phyloP scores from a whole-genome alignment of 2,797 vertebrate genomes.

The Labeo calbasu region DNA sequence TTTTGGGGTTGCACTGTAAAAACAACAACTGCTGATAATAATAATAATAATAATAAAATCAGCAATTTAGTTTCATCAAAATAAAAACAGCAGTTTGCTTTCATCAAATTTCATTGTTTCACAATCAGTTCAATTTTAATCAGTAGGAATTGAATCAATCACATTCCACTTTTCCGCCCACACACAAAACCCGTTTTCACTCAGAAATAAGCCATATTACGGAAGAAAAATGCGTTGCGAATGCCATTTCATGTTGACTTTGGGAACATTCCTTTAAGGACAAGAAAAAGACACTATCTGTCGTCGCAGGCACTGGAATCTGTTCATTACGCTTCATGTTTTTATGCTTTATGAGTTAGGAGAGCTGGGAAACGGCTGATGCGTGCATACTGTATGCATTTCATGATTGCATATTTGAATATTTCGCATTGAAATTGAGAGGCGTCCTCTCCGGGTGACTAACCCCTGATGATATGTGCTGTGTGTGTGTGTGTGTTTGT shows the following conservation, averaged over 20 bases:
- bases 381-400: background rate
- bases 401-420: conserved; percentile 16
- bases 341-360: background rate
- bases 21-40: too few relatives aligned
- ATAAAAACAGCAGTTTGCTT: too few relatives aligned
- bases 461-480: conserved; percentile 19
- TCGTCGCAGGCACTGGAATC: background rate
- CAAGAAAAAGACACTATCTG: background rate
- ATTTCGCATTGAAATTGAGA: conserved; percentile 12
- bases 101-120: too few relatives aligned
- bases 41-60: too few relatives aligned
- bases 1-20: too few relatives aligned
- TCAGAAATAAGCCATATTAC: background rate
- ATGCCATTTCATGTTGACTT: background rate
- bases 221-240: background rate
- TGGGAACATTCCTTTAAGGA: background rate
- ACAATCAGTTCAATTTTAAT: too few relatives aligned
- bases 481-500: background rate
- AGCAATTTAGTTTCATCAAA: too few relatives aligned
- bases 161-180: too few relatives aligned
- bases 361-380: background rate
- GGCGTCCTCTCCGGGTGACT: conserved; percentile 36
- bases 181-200: background rate
- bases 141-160: background rate
- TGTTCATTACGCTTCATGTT: background rate